Base-by-base conservation (phyloP, 2,888 invertebrate genomes). In the Odontocolon sp. region DNA sequence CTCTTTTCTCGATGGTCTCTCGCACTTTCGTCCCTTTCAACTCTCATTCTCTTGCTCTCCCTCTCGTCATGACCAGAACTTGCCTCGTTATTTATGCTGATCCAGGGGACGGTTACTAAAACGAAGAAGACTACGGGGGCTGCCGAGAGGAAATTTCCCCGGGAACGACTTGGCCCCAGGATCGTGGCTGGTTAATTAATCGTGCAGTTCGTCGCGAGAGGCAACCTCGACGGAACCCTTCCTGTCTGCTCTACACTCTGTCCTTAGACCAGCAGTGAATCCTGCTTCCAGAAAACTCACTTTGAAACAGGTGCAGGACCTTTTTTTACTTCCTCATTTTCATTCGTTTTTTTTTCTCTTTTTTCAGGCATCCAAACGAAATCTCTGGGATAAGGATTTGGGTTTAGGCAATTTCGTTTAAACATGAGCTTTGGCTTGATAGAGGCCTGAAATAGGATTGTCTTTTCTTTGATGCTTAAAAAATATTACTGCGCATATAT, bases 151-250 rank as follows among this genome's bases (percentile, higher is more conserved):
- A 77, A 63, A 80, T 80, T 81, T 84, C 68, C 68, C 47, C n/a
- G n/a, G 63, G 52, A 77, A 75, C 69, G 68, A 72, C 71, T 74
- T 80, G 77, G 81, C 79, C 76, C 81, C 77, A 73, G 82, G 81
- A 80, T 82, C 80, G 80, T 81, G 61, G 78, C 81, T 76, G 81
- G 83, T 85, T 86, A 86, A 86, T 86, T 86, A 85, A 84, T 81
- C 77, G 78, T 78, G 73, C 77, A 50, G 64, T 73, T 75, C 69
- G 63, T 23, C 64, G 36, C 26, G n/a, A n/a, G n/a, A n/a, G n/a
- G n/a, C 52, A 11, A 50, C 45, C 47, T 52, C 54, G 56, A 14
- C 6, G 40, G 4, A 26, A 31, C 72, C 70, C 59, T 18, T 57
- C 31, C 57, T 52, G 38, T 28, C 61, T n/a, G 28, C 36, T 16